phyloP scores from a whole-genome alignment of 2,888 invertebrate genomes.

The Dynastes tityus region DNA sequence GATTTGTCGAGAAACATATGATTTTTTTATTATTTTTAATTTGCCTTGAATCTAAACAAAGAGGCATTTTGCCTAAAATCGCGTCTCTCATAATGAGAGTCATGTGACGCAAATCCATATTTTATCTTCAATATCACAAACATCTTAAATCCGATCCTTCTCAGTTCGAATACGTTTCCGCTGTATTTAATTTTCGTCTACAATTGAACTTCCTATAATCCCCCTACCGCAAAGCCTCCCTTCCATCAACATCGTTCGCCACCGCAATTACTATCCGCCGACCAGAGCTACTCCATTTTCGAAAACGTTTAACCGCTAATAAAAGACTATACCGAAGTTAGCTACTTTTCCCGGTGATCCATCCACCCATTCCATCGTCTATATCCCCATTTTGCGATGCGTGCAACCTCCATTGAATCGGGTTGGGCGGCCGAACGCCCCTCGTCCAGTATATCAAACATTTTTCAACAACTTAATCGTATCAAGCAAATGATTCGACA shows the following conservation, averaged over 20 bases:
- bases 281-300: constrained; percentile 31
- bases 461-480: constrained; percentile 69
- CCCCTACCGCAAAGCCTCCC: constrained; percentile 28
- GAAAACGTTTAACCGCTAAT: constrained; percentile 41
- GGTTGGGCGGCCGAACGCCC: constrained; percentile 51
- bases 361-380: constrained; percentile 46
- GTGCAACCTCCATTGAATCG: constrained; percentile 34
- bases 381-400: not conserved
- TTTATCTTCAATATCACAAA: not conserved
- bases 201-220: constrained; percentile 22
- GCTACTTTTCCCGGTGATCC: constrained; percentile 47
- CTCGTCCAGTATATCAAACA: constrained; percentile 66
- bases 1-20: too few relatives aligned
- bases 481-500: constrained; percentile 70
- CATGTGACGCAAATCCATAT: not conserved
- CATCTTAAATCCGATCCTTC: not conserved
- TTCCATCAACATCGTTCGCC: constrained; percentile 38
- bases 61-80: too few relatives aligned
- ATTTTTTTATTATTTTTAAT: too few relatives aligned
- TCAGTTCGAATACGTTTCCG: constrained; percentile 11
- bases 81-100: too few relatives aligned
- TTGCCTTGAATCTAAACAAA: too few relatives aligned
- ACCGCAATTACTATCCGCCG: constrained; percentile 32
- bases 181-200: constrained; percentile 36
- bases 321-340: constrained; percentile 29